Conservation (phyloP, 2,888 invertebrate species). For the Phyllotreta striolata region DNA sequence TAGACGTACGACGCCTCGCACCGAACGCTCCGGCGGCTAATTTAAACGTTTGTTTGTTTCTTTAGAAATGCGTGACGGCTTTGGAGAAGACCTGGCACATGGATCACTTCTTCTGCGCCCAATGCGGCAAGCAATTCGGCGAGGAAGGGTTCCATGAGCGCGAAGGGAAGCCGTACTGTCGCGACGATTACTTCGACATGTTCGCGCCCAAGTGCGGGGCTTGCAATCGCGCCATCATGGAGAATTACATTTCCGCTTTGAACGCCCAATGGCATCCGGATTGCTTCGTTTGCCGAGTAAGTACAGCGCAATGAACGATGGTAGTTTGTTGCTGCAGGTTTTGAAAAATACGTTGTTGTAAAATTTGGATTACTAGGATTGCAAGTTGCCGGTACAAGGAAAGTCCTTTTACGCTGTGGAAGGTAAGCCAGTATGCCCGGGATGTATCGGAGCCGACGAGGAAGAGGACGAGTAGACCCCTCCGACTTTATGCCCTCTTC, state of each 20-base stretch:
- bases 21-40: not conserved
- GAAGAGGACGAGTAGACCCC: conserved; percentile 70
- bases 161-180: conserved; percentile 95
- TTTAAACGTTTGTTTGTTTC: conserved; percentile 37
- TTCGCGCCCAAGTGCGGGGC: conserved; percentile 98
- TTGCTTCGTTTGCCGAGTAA: conserved; percentile 98
- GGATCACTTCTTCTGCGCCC: conserved; percentile 98
- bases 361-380: conserved; percentile 73
- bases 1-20: conserved; percentile 75
- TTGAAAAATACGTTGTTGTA: not conserved
- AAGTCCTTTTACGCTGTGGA: conserved; percentile 98
- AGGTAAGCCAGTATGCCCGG: conserved; percentile 94
- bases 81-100: conserved; percentile 98
- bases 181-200: conserved; percentile 95
- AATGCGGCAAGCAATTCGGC: conserved; percentile 96
- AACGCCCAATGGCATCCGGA: conserved; percentile 99
- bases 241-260: conserved; percentile 97
- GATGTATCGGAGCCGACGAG: conserved; percentile 91
- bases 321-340: not conserved
- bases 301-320: conserved; percentile 54
- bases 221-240: conserved; percentile 94
- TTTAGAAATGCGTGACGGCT: conserved; percentile 98
- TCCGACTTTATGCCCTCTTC: conserved; percentile 58
- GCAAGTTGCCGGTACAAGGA: conserved; percentile 90
- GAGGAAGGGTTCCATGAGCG: conserved; percentile 98